These are phyloP conservation scores for Troides oblongomaculatus DNA, from an alignment of 2,888 invertebrate species.

Conservation along the genomic window DNA sequence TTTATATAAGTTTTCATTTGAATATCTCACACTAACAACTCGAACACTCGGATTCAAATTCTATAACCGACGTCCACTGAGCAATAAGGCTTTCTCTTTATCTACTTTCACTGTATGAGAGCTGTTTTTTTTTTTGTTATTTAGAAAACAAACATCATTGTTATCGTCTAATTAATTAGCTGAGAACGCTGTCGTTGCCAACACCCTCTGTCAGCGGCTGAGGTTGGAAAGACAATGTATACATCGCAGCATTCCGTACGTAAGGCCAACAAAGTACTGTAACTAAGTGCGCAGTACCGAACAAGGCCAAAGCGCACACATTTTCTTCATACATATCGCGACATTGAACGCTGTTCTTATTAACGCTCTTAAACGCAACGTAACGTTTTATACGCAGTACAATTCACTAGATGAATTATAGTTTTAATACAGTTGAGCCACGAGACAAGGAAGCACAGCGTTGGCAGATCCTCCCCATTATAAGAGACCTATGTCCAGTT, in stretches of 20 bases:
- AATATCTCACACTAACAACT: too few relatives aligned
- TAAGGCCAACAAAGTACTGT: conserved; percentile 6
- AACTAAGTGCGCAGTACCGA: conserved; percentile 17
- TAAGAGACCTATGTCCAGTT: too few relatives aligned
- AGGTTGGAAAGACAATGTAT: conserved; percentile 18
- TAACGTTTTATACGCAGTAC: not conserved
- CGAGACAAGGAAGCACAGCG: not conserved
- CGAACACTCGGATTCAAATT: too few relatives aligned
- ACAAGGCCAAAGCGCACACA: conserved; percentile 19
- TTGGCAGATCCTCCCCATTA: too few relatives aligned
- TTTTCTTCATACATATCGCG: conserved; percentile 16
- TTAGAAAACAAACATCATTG: not conserved
- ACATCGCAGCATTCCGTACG: not conserved
- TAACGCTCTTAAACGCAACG: not conserved
- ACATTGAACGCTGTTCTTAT: conserved; percentile 7
- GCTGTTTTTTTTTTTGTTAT: too few relatives aligned
- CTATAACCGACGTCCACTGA: too few relatives aligned
- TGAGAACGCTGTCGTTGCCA: conserved; percentile 2
- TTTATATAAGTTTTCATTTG: too few relatives aligned
- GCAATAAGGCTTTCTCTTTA: not conserved
- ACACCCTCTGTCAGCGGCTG: not conserved
- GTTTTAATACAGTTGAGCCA: not conserved
- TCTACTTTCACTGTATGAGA: not conserved
- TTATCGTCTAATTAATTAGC: not conserved
- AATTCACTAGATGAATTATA: not conserved